Evolutionary conservation across 2,113 vertebrate species (phyloP).

Genomic region (Dolichallabes microphthalmus): DNA sequence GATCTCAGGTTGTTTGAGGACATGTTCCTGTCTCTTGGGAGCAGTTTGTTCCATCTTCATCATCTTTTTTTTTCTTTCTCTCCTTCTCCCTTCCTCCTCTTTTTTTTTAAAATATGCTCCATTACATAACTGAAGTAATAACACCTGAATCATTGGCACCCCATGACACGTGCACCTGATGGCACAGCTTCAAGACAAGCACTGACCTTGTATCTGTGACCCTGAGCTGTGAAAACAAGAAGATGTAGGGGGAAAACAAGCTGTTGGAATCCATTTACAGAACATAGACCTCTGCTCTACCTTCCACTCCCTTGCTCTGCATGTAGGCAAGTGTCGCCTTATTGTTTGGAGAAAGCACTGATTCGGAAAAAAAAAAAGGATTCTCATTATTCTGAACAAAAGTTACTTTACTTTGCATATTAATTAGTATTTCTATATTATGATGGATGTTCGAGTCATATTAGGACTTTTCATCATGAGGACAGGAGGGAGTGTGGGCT

Average conservation of each 20-base stretch:
- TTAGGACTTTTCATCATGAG: too few relatives aligned
- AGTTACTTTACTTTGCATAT: not conserved
- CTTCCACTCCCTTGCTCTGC: not conserved
- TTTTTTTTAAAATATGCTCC: not conserved
- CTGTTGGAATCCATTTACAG: constrained; percentile 42
- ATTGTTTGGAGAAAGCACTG: constrained; percentile 23
- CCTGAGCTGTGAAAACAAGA: constrained; percentile 31
- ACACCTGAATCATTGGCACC: constrained; percentile 26
- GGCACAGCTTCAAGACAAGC: constrained; percentile 32
- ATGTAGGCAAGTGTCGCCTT: constrained; percentile 13
- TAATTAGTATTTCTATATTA: not conserved
- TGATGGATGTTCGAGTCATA: too few relatives aligned
- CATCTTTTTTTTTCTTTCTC: constrained; percentile 22
- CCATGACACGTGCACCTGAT: constrained; percentile 11
- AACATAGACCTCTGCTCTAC: constrained; percentile 22
- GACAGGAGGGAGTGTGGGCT: not conserved
- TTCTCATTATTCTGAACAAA: not conserved
- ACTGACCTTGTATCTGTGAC: constrained; percentile 37
- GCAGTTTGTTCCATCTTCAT: constrained; percentile 36
- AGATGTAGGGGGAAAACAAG: constrained; percentile 33
- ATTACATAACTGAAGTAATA: constrained; percentile 1
- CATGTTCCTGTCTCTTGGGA: constrained; percentile 41
- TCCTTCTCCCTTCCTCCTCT: not conserved
- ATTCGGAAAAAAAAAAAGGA: not conserved
- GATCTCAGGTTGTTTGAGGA: constrained; percentile 52